phyloP scores from a whole-genome alignment of 1,140 invertebrate genomes.

The Anoplophora glabripennis region DNA sequence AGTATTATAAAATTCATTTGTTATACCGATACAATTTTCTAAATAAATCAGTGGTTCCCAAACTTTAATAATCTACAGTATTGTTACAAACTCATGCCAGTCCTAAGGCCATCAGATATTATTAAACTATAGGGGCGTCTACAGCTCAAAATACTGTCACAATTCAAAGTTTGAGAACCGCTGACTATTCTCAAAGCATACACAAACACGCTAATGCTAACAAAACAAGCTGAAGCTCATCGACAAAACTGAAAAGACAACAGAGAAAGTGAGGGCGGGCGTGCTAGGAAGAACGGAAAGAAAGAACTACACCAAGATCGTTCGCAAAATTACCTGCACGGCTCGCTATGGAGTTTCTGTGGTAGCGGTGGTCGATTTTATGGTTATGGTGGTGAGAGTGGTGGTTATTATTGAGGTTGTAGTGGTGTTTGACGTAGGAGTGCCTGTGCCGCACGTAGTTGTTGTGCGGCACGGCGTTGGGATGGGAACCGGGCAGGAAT shows the following conservation, averaged over 20 bases:
- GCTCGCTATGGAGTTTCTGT: constrained; percentile 62
- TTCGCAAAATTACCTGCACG: constrained; percentile 57
- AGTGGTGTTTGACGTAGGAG: constrained; percentile 54
- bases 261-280: background rate
- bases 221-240: too few species aligned
- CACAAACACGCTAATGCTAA: too few species aligned
- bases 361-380: constrained; percentile 53
- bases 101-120: too few species aligned
- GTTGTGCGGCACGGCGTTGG: constrained; percentile 63
- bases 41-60: too few species aligned
- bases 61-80: too few species aligned
- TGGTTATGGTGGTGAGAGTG: constrained; percentile 54
- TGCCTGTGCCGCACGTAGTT: constrained; percentile 56
- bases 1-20: too few species aligned
- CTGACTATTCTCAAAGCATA: too few species aligned
- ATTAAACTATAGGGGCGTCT: too few species aligned
- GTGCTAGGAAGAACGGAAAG: constrained; percentile 4
- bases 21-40: too few species aligned
- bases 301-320: background rate
- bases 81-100: too few species aligned
- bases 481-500: constrained; percentile 83
- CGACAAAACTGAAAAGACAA: background rate
- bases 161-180: too few species aligned
- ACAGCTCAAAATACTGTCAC: too few species aligned
- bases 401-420: constrained; percentile 53